A percentile compares a stretch with the other conserved stretches of the same genome.
phyloP scores from a whole-genome alignment of 1,140 invertebrate genomes.

The Cydia strobilella region DNA sequence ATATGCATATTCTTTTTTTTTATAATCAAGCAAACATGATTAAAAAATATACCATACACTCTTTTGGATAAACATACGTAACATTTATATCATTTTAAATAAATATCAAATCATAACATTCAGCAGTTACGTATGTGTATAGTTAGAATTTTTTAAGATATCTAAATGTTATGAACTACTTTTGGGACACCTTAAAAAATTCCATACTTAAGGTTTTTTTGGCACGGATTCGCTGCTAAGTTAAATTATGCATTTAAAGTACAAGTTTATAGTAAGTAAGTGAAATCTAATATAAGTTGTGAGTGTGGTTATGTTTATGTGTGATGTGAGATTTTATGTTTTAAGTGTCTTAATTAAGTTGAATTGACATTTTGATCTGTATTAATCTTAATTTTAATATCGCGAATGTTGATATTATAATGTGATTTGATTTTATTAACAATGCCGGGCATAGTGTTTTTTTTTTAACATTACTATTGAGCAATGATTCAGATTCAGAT shows the following conservation, averaged over 20 bases:
- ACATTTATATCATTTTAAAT: no score
- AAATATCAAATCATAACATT: no score
- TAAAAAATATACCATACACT: no score
- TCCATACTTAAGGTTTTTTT: no score
- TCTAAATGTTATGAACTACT: no score
- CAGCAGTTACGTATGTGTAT: no score
- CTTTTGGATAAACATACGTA: no score
- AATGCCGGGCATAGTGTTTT: background rate
- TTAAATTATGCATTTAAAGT: background rate
- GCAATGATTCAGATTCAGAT: no score
- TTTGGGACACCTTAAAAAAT: no score
- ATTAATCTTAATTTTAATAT: constrained; percentile 18
- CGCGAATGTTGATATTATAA: background rate
- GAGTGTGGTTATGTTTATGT: background rate
- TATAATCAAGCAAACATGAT: no score
- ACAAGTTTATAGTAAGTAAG: background rate
- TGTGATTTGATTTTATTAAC: background rate
- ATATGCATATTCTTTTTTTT: no score
- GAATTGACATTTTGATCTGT: constrained; percentile 14
- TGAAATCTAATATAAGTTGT: constrained; percentile 3
- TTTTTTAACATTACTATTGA: background rate
- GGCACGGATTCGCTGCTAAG: background rate
- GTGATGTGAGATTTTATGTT: background rate
- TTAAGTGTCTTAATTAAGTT: constrained; percentile 23
- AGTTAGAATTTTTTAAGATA: no score